Conservation (phyloP, 2,797 vertebrate genomes). For the Acipenser oxyrinchus region DNA sequence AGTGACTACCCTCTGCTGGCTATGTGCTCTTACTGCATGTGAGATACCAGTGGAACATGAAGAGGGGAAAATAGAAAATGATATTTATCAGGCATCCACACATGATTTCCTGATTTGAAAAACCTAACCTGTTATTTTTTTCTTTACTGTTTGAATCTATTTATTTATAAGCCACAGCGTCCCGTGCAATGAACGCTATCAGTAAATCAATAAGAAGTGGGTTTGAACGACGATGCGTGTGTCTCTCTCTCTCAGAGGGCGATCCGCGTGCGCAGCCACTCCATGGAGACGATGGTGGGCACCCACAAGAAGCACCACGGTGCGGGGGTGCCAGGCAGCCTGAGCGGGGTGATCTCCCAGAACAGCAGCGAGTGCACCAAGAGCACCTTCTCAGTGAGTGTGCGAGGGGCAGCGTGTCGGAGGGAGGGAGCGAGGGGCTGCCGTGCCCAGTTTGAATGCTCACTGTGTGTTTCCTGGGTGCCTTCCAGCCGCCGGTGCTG, state of each 20-base stretch:
- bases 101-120: too few species aligned
- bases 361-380: constrained; percentile 82
- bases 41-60: too few species aligned
- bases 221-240: too few species aligned
- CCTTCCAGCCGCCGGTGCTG: constrained; percentile 66
- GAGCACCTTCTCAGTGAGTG: constrained; percentile 87
- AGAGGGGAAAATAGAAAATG: too few species aligned
- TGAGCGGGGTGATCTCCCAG: constrained; percentile 82
- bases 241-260: constrained; percentile 64
- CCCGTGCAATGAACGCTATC: too few species aligned
- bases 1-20: too few species aligned
- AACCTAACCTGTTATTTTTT: too few species aligned
- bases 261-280: constrained; percentile 91
- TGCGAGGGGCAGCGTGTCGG: background rate
- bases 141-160: too few species aligned
- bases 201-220: too few species aligned
- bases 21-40: too few species aligned
- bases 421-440: background rate
- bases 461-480: background rate
- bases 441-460: background rate
- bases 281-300: constrained; percentile 95
- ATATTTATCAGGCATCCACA: too few species aligned
- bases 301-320: constrained; percentile 77
- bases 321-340: constrained; percentile 76
- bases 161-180: too few species aligned